Evolutionary conservation across 2,888 invertebrate genomes (phyloP), one percentile per base, ranked within the genome.

Genomic region (Tenthredo livida): DNA sequence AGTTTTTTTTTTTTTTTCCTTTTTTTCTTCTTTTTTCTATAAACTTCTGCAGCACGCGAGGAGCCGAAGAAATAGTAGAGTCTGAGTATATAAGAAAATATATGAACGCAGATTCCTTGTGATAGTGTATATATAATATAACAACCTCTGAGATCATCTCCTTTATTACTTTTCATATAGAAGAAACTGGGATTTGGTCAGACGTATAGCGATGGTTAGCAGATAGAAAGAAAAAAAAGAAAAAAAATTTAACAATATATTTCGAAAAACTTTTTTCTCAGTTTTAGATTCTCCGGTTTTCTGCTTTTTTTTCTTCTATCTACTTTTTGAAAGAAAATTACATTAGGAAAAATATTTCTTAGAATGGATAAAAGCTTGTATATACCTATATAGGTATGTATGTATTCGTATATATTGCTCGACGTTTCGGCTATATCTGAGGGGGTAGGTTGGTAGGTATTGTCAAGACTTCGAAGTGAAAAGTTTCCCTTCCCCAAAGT

Each of bases 401-500:
- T 47, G 15, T 3, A 15, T 47, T 43, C 43, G 15, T 47, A 12
- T n/a, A 54, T 54, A 54, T 54, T 54, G n/a, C 54, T n/a, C n/a
- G 6, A 54, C n/a, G 2, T 54, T 54, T 54, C 54, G n/a, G n/a
- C 54, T 54, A 17, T n/a, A n/a, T 6, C 17, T n/a, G 5, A 2
- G 5, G 0, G 47, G 3, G 15, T 47, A 47, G 37, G 21, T 1
- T 33, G 2, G 15, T 25, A 50, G 12, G 21, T 6, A 43, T n/a
- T 25, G 43, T 73, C 21, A 40, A 43, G 21, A 43, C 12, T 61
- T 37, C 40, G 80, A 40, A 80, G 80, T 80, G 80, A 12, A 80
- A 61, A 80, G 80, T 80, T 80, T 61, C n/a, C 40, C 33, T n/a
- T 7, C 25, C 29, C 33, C 29, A 80, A 80, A 80, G 80, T 80